Conservation (phyloP, 1,140 invertebrate species). For the Ptiloglossa arizonensis region DNA sequence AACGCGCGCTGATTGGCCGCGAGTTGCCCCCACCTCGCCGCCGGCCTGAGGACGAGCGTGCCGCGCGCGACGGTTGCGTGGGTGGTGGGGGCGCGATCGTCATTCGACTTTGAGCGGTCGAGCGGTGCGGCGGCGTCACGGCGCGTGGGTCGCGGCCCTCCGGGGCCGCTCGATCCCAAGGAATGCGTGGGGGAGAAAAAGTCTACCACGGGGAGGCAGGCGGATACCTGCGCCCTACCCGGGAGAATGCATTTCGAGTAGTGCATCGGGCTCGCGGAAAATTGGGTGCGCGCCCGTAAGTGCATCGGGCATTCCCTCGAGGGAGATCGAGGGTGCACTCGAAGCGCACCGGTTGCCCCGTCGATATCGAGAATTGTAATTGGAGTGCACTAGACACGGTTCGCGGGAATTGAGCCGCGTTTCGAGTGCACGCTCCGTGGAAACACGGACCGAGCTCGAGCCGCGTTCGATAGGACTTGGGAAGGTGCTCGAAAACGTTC, state of each 20-base stretch:
- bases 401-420: not conserved
- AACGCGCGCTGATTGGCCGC: conserved; percentile 67
- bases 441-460: not conserved
- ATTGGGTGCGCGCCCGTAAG: not conserved
- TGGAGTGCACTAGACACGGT: conserved; percentile 6
- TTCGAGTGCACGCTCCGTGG: not conserved
- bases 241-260: conserved; percentile 7
- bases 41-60: conserved; percentile 62
- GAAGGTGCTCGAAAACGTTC: not conserved
- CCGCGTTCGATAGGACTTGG: not conserved
- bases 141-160: conserved; percentile 64
- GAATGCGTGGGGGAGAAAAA: conserved; percentile 52
- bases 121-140: conserved; percentile 55
- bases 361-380: conserved; percentile 22
- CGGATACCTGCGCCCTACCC: conserved; percentile 10
- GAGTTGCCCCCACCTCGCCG: conserved; percentile 56
- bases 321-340: not conserved
- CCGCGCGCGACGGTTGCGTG: conserved; percentile 65
- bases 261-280: conserved; percentile 7
- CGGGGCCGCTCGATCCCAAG: conserved; percentile 37
- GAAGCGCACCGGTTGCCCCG: too few species aligned
- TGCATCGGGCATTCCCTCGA: not conserved
- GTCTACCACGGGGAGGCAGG: conserved; percentile 21
- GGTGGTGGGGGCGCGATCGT: conserved; percentile 72
- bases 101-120: conserved; percentile 68